These are phyloP conservation scores for Ageneiosus marmoratus DNA, from an alignment of 2,113 vertebrate species.

Conservation along the genomic window DNA sequence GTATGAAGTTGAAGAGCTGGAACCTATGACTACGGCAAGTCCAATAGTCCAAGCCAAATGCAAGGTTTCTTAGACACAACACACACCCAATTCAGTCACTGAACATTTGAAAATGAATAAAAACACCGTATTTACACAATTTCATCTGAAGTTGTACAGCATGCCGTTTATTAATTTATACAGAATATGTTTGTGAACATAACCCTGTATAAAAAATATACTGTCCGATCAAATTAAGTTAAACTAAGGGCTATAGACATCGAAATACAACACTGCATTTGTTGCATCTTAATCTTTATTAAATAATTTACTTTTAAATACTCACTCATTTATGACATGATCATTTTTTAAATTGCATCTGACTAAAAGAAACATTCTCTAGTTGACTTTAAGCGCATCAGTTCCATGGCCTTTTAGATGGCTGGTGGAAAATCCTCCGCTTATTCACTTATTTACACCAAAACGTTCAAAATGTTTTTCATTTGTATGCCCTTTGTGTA, in stretches of 20 bases:
- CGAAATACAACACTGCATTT: constrained; percentile 73
- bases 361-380: constrained; percentile 60
- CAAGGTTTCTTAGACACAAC: constrained; percentile 77
- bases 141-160: constrained; percentile 77
- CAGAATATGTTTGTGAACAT: constrained; percentile 74
- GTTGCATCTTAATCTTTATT: constrained; percentile 43
- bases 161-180: constrained; percentile 81
- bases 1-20: constrained; percentile 76
- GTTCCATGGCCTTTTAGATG: constrained; percentile 51
- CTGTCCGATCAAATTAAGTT: constrained; percentile 76
- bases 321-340: constrained; percentile 49
- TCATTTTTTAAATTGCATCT: constrained; percentile 48
- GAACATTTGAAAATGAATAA: constrained; percentile 84
- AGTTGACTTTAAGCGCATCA: constrained; percentile 55
- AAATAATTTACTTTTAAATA: constrained; percentile 52
- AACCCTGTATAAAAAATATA: constrained; percentile 79
- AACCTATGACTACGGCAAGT: constrained; percentile 75
- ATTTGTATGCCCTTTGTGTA: constrained; percentile 35
- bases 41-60: constrained; percentile 76
- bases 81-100: constrained; percentile 77
- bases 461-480: constrained; percentile 29
- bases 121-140: constrained; percentile 83
- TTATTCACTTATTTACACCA: constrained; percentile 60
- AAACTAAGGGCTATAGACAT: constrained; percentile 77
- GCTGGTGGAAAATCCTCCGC: constrained; percentile 53